Evolutionary conservation across 2,888 invertebrate genomes (phyloP).

Genomic region (Dromius quadrimaculatus): DNA sequence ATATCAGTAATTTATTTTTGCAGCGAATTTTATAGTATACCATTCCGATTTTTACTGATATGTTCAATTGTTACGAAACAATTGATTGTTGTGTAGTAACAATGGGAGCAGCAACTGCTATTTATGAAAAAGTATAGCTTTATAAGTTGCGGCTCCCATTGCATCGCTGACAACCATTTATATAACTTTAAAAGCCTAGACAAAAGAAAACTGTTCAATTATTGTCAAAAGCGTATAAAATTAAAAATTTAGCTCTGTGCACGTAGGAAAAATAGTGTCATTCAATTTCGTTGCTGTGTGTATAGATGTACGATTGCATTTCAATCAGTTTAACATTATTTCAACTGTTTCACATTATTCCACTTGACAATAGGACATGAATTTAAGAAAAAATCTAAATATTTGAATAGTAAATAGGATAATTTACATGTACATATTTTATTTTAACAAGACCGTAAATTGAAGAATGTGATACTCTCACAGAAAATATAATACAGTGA

Average conservation of each 20-base stretch:
- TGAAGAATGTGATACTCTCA: no score
- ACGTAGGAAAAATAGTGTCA: slow-evolving; percentile 41
- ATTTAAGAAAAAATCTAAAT: no score
- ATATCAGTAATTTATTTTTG: slow-evolving; percentile 28
- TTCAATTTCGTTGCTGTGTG: slow-evolving; percentile 42
- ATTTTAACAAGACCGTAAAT: no score
- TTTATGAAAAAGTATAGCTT: slow-evolving; percentile 8
- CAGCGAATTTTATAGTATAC: slow-evolving; percentile 15
- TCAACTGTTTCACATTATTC: background rate
- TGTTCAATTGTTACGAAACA: slow-evolving; percentile 7
- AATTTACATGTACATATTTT: no score
- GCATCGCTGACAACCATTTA: background rate
- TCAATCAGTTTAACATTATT: slow-evolving; percentile 23
- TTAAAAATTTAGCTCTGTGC: slow-evolving; percentile 45
- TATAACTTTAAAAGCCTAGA: slow-evolving; percentile 21
- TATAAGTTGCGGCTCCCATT: background rate
- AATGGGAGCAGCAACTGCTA: no score
- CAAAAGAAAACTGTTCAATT: slow-evolving; percentile 46
- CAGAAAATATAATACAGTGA: no score
- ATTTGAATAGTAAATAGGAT: no score
- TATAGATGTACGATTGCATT: slow-evolving; percentile 41
- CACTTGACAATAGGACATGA: background rate
- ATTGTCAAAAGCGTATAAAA: slow-evolving; percentile 43
- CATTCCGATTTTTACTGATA: slow-evolving; percentile 24
- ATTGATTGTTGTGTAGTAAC: no score